Conservation (phyloP, 2,888 invertebrate species). For the Caenorhabditis macrosperma region DNA sequence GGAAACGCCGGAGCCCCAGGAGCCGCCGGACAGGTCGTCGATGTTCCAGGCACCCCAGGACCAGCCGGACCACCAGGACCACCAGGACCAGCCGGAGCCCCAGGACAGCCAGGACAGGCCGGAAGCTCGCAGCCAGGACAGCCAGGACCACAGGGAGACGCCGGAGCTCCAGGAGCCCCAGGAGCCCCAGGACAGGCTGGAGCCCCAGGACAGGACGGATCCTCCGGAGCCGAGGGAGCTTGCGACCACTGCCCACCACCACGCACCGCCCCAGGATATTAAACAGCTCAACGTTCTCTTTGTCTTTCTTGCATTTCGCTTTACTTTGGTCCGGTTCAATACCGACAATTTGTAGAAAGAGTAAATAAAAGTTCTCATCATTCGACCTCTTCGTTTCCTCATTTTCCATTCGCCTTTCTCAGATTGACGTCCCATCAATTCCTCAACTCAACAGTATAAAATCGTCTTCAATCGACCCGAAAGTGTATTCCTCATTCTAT, state of each 20-base stretch:
- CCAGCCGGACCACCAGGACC: slow-evolving; percentile 72
- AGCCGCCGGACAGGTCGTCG: slow-evolving; percentile 64
- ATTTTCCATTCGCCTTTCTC: neutral
- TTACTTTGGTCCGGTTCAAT: slow-evolving; percentile 22
- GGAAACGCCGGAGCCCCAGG: slow-evolving; percentile 69
- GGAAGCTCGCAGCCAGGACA: slow-evolving; percentile 70
- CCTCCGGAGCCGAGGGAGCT: slow-evolving; percentile 66
- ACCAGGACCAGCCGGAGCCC: slow-evolving; percentile 69
- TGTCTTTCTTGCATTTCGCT: slow-evolving; percentile 46
- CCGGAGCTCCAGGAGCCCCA: slow-evolving; percentile 70
- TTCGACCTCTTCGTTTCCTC: neutral
- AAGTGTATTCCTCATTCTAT: slow-evolving; percentile 6
- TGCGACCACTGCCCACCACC: slow-evolving; percentile 68
- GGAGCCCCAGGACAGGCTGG: slow-evolving; percentile 72
- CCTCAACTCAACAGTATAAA: neutral
- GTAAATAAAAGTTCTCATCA: slow-evolving; percentile 34
- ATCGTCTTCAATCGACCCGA: neutral
- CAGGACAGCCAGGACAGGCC: slow-evolving; percentile 68
- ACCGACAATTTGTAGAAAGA: slow-evolving; percentile 37
- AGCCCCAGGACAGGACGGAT: slow-evolving; percentile 65
- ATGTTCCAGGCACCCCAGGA: slow-evolving; percentile 68
- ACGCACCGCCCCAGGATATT: slow-evolving; percentile 66
- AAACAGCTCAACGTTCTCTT: slow-evolving; percentile 35
- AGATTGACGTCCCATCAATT: neutral
- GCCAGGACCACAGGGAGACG: slow-evolving; percentile 69